phyloP scores from a whole-genome alignment of 2,113 vertebrate species.

The Campylomormyrus numenius region DNA sequence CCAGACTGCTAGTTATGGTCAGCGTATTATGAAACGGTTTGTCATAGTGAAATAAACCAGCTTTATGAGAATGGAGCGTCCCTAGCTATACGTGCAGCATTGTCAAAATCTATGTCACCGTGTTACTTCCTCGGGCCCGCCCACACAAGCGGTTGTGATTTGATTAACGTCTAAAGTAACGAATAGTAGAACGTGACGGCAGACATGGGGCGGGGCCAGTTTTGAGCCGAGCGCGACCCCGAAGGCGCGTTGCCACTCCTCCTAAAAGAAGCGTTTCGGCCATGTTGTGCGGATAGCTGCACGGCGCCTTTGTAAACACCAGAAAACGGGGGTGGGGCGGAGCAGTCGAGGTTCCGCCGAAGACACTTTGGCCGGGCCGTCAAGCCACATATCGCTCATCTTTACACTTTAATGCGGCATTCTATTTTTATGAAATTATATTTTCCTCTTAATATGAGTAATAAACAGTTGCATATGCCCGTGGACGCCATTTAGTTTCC shows the following conservation, averaged over 20 bases:
- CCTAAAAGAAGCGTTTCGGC: neutral
- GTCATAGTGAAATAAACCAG: neutral
- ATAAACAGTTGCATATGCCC: neutral
- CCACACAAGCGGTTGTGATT: neutral
- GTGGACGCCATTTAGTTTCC: neutral
- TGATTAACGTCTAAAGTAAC: constrained; percentile 29
- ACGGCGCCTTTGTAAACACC: neutral
- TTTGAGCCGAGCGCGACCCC: neutral
- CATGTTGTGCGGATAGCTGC: neutral
- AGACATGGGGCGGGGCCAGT: constrained; percentile 18
- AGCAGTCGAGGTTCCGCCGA: neutral
- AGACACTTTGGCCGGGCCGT: neutral
- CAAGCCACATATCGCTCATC: neutral
- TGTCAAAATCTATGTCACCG: neutral
- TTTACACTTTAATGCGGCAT: neutral
- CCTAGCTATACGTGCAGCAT: neutral
- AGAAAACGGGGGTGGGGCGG: neutral
- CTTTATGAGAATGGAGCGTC: neutral
- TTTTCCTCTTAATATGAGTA: neutral
- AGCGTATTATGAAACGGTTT: neutral
- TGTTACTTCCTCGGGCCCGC: constrained; percentile 12
- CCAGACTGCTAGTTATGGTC: neutral
- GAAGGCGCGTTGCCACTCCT: neutral
- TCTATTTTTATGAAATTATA: neutral
- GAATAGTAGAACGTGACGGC: constrained; percentile 32